Conservation (phyloP, 2,797 vertebrate species). For the Vultur gryphus region DNA sequence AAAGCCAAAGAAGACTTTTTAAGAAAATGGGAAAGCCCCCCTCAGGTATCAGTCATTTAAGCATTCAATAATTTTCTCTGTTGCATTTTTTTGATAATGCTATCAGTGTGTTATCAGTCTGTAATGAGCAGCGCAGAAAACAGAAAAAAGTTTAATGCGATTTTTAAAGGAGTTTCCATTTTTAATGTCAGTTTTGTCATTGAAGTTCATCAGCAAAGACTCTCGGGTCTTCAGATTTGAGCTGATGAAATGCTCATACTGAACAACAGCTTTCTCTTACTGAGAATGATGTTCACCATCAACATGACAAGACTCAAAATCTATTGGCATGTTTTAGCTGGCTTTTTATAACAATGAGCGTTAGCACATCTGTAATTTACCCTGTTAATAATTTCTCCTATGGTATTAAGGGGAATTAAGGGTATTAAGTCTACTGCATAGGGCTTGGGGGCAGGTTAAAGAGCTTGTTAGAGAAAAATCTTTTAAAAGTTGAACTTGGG, state of each 20-base stretch:
- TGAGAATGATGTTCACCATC: background rate
- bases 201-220: background rate
- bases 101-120: background rate
- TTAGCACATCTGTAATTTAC: background rate
- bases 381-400: background rate
- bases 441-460: background rate
- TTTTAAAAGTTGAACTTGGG: background rate
- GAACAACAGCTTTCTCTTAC: background rate
- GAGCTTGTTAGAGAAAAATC: background rate
- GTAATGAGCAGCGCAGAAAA: background rate
- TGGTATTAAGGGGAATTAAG: background rate
- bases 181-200: background rate
- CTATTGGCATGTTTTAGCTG: background rate
- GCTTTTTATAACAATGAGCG: background rate
- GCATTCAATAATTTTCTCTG: background rate
- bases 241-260: background rate
- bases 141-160: background rate
- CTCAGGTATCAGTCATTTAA: constrained; percentile 82
- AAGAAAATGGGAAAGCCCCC: constrained; percentile 97
- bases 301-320: background rate
- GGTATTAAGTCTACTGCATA: background rate
- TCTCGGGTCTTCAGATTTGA: background rate
- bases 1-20: constrained; percentile 99
- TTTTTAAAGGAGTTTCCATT: background rate
- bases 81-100: background rate